Conservation (phyloP, 1,140 invertebrate genomes). For the Danaus melanippus region DNA sequence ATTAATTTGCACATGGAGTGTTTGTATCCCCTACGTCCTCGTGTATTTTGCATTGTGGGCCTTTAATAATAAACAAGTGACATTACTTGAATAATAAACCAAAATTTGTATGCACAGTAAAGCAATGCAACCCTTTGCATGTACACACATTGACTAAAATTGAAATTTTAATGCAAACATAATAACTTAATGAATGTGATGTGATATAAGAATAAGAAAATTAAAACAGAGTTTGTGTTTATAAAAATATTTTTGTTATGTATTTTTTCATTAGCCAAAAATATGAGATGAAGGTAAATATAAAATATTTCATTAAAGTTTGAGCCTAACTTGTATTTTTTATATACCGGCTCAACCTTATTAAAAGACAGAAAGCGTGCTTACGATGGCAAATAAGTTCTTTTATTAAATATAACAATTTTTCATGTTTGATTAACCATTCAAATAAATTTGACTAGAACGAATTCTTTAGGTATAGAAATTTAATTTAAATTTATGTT, state of each 20-base stretch:
- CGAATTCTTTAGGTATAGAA: no score
- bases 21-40: conserved; percentile 61
- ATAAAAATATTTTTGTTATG: conserved; percentile 1
- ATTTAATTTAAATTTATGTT: no score
- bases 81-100: conserved; percentile 35
- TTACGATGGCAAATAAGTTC: no score
- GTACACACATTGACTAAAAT: conserved; percentile 43
- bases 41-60: conserved; percentile 55
- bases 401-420: no score
- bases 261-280: conserved; percentile 4
- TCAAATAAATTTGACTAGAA: no score
- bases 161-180: conserved; percentile 12
- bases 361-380: no score
- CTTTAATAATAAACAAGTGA: conserved; percentile 42
- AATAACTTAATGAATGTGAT: conserved; percentile 4
- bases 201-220: conserved; percentile 5
- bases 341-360: no score
- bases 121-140: conserved; percentile 51
- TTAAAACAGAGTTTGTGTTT: background rate
- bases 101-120: conserved; percentile 48
- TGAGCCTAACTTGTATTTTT: no score
- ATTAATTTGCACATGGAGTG: conserved; percentile 69
- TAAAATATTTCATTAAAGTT: conserved; percentile 1
- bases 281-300: conserved; percentile 3
- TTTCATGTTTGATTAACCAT: no score